Percentiles rank a stretch among this genome's conserved stretches.
phyloP scores from a whole-genome alignment of 2,888 invertebrate species.

The Monopis laevigella region DNA sequence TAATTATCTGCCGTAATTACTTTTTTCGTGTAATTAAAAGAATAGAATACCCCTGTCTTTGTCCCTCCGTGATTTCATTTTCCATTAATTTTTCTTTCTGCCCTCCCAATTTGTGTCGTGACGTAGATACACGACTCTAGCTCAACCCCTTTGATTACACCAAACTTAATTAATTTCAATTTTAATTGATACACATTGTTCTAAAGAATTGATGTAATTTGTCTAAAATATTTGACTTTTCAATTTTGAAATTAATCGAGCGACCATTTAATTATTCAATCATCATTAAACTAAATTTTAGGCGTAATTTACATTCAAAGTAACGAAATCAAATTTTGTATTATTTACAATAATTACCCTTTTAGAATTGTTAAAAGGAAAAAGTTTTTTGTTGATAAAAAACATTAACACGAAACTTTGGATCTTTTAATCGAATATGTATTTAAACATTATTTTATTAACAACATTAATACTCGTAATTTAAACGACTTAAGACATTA shows the following conservation, averaged over 20 bases:
- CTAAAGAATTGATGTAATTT: constrained; percentile 29
- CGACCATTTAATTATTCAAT: too few relatives aligned
- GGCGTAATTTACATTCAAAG: too few relatives aligned
- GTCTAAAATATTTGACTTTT: constrained; percentile 12
- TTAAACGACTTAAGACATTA: too few relatives aligned
- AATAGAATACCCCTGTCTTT: constrained; percentile 66
- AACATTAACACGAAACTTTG: too few relatives aligned
- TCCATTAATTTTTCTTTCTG: constrained; percentile 66
- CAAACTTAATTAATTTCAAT: constrained; percentile 63
- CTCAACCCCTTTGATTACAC: constrained; percentile 63
- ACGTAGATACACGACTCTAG: constrained; percentile 56
- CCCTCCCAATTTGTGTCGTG: constrained; percentile 70
- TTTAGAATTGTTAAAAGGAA: too few relatives aligned
- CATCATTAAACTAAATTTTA: too few relatives aligned
- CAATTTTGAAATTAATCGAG: constrained; percentile 12
- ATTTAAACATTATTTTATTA: too few relatives aligned
- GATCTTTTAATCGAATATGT: too few relatives aligned
- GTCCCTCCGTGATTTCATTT: constrained; percentile 66
- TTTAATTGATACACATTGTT: constrained; percentile 63
- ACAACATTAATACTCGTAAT: too few relatives aligned
- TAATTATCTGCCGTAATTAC: constrained; percentile 68
- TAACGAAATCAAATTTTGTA: too few relatives aligned
- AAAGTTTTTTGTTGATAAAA: too few relatives aligned
- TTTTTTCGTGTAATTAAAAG: constrained; percentile 69
- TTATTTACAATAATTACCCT: too few relatives aligned